phyloP scores from a whole-genome alignment of 2,113 vertebrate genomes.

The Nesogale talazaci region DNA sequence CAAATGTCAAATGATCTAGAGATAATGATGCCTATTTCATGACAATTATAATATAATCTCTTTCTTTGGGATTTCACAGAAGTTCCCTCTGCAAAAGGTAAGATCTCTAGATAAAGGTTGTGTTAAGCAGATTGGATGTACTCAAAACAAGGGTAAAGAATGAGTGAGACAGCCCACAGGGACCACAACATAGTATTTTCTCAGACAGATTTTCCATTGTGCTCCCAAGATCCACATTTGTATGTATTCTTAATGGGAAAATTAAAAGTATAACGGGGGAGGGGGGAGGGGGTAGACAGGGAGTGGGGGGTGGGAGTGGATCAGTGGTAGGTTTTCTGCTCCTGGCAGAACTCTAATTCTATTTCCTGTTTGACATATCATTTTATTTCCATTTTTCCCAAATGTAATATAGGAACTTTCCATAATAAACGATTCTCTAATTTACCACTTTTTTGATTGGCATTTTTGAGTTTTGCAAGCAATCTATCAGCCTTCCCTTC shows the following conservation, averaged over 20 bases:
- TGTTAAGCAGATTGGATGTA: background rate
- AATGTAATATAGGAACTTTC: constrained; percentile 77
- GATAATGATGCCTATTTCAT: background rate
- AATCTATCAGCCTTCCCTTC: constrained; percentile 79
- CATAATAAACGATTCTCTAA: constrained; percentile 80
- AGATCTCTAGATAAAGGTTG: background rate
- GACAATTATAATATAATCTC: background rate
- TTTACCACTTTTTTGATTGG: constrained; percentile 83
- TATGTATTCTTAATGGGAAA: constrained; percentile 25
- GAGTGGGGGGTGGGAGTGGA: background rate
- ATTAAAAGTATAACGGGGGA: background rate
- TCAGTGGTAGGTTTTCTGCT: constrained; percentile 47
- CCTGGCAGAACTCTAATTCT: constrained; percentile 71
- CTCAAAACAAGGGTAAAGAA: background rate
- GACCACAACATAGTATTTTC: background rate
- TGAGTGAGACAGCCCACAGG: background rate
- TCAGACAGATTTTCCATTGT: background rate
- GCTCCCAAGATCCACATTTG: background rate
- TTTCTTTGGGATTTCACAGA: background rate
- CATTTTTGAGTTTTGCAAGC: constrained; percentile 74
- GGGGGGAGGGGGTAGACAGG: background rate
- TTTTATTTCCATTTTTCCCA: constrained; percentile 77
- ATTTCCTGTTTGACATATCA: constrained; percentile 77
- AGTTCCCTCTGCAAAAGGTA: background rate
- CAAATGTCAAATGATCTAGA: background rate